These are phyloP conservation scores for Drosophila gaucha DNA, from an alignment of 2,888 invertebrate genomes.

Conservation along the genomic window DNA sequence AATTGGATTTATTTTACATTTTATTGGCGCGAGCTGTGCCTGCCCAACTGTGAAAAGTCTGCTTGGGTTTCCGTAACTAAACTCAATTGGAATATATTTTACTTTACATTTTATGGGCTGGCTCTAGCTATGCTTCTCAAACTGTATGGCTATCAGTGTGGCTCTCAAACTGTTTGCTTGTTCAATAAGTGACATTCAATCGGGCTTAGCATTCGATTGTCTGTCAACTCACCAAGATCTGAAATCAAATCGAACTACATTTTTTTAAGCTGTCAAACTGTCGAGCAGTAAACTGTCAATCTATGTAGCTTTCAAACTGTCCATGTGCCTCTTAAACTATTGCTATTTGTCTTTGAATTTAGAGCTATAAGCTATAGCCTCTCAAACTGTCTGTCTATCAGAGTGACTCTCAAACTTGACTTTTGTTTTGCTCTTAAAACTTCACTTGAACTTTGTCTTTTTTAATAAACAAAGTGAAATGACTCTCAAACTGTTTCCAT, in stretches of 20 bases:
- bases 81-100: not conserved
- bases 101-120: slow-evolving; percentile 1
- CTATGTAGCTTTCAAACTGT: not conserved
- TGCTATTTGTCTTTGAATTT: not conserved
- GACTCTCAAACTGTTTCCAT: not conserved
- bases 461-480: not conserved
- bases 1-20: slow-evolving; percentile 46
- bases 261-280: not conserved
- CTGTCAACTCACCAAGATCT: too few species aligned
- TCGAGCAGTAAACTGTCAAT: not conserved
- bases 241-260: not conserved
- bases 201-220: too few species aligned
- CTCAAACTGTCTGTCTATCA: too few species aligned
- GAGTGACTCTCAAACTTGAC: not conserved
- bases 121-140: not conserved
- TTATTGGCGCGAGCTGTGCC: slow-evolving; percentile 9
- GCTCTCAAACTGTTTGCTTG: too few species aligned
- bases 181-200: too few species aligned
- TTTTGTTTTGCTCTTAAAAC: not conserved
- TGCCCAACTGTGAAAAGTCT: slow-evolving; percentile 9
- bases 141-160: not conserved
- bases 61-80: not conserved
- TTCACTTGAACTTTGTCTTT: not conserved
- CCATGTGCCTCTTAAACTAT: not conserved
- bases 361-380: not conserved